Evolutionary conservation across 2,797 vertebrate species (phyloP).

Genomic region (Saxicola maurus): DNA sequence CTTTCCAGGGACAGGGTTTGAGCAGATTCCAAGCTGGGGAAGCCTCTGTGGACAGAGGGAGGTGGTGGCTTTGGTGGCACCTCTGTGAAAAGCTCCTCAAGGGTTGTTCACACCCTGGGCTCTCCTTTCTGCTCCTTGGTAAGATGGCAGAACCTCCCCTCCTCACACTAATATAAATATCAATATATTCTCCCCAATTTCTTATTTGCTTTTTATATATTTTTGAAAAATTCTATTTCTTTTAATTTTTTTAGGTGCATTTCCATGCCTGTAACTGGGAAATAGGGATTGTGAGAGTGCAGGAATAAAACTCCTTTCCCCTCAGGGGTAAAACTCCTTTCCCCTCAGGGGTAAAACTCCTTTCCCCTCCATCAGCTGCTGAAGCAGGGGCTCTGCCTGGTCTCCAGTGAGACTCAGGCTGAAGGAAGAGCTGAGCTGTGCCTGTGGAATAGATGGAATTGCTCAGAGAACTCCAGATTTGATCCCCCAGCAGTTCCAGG

Average conservation of each 20-base stretch:
- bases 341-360: neutral
- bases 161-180: neutral
- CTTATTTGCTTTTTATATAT: neutral
- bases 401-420: neutral
- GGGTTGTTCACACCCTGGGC: rapidly evolving
- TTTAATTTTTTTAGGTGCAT: neutral
- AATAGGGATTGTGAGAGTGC: neutral
- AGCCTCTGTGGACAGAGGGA: neutral
- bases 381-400: neutral
- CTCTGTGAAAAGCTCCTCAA: rapidly evolving
- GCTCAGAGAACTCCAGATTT: neutral
- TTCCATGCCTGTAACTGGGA: neutral
- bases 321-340: neutral
- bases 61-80: neutral
- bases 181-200: neutral
- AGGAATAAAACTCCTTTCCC: neutral
- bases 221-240: neutral
- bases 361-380: neutral
- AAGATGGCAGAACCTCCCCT: neutral
- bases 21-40: neutral
- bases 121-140: neutral
- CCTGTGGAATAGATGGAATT: neutral
- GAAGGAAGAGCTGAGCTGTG: neutral
- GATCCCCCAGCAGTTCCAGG: rapidly evolving
- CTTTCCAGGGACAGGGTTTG: neutral